Evolutionary conservation across 2,888 invertebrate species (phyloP).

Genomic region (Yponomeuta sedellus): DNA sequence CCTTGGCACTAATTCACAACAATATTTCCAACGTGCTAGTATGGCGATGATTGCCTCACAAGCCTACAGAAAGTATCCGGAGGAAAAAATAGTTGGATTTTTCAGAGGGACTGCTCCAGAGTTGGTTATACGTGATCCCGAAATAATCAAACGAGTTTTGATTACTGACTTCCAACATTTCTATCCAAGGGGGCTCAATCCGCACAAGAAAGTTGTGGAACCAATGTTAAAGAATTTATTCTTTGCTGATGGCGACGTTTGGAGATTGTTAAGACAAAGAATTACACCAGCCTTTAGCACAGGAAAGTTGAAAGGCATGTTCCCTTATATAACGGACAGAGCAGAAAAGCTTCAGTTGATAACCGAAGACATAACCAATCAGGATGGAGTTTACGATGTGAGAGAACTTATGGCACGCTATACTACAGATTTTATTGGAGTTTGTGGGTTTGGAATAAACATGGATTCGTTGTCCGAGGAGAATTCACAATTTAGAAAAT

Average conservation of each 20-base stretch:
- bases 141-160: conserved; percentile 52
- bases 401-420: conserved; percentile 64
- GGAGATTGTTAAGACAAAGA: conserved; percentile 56
- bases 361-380: conserved; percentile 38
- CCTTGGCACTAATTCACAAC: conserved; percentile 48
- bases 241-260: conserved; percentile 59
- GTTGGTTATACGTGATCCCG: conserved; percentile 56
- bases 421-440: conserved; percentile 64
- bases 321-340: conserved; percentile 55
- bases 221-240: conserved; percentile 58
- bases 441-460: conserved; percentile 60
- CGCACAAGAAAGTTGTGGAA: conserved; percentile 51
- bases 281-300: conserved; percentile 62
- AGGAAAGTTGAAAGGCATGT: conserved; percentile 62
- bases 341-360: conserved; percentile 53
- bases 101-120: conserved; percentile 48
- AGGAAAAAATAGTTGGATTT: conserved; percentile 58
- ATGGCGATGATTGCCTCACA: conserved; percentile 54
- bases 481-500: conserved; percentile 54
- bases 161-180: conserved; percentile 54
- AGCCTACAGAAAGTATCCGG: conserved; percentile 48
- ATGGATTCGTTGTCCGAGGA: conserved; percentile 54
- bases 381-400: conserved; percentile 47
- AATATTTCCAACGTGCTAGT: conserved; percentile 47
- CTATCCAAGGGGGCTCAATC: conserved; percentile 49